Percentiles rank a stretch among this genome's conserved stretches.
Conservation (phyloP, 2,113 vertebrate genomes). For the Piprites chloris region DNA sequence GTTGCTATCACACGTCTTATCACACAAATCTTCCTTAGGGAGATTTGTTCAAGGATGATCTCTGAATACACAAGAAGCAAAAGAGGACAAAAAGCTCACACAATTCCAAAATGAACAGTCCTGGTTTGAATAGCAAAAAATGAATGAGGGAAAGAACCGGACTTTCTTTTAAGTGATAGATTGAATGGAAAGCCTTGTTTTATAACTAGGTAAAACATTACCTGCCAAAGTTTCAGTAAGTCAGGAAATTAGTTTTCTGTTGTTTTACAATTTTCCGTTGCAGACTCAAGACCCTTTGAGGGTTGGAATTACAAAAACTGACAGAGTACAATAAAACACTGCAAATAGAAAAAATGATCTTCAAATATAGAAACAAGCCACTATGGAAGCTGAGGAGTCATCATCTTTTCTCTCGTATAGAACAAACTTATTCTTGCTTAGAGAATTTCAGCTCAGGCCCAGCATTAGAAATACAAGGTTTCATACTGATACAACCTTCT, state of each 20-base stretch:
- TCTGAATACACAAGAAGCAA: neutral
- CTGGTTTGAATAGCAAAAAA: neutral
- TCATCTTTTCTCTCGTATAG: neutral
- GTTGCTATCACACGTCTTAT: neutral
- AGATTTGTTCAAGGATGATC: conserved; percentile 2
- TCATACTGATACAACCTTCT: neutral
- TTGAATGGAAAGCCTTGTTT: neutral
- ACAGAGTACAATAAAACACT: neutral
- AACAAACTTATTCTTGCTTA: neutral
- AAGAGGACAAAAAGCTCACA: neutral
- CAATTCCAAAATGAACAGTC: neutral
- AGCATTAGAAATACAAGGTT: neutral
- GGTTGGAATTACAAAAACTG: neutral
- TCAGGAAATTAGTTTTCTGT: neutral
- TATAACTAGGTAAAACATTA: neutral
- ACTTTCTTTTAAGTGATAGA: neutral
- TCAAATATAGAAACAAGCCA: neutral
- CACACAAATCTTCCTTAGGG: neutral
- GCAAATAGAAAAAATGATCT: neutral
- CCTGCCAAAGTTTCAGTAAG: neutral
- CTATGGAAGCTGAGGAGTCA: neutral
- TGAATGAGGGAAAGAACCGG: neutral
- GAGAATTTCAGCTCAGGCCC: neutral
- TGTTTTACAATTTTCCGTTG: neutral
- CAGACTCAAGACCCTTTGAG: neutral